Evolutionary conservation across 2,113 vertebrate genomes (phyloP).

Genomic region (Australoheros scitulus): DNA sequence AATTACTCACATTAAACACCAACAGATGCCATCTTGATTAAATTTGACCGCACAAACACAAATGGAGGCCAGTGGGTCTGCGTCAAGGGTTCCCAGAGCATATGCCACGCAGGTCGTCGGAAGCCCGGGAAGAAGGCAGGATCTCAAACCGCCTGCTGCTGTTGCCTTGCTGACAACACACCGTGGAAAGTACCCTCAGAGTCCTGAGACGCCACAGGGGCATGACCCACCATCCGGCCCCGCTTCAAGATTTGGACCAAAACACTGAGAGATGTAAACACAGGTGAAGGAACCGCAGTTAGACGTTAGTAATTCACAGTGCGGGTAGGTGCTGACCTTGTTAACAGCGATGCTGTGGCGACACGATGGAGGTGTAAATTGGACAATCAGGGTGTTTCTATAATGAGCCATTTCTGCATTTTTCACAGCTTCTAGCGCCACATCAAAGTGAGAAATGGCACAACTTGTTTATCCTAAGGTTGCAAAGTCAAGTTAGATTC

Average conservation of each 20-base stretch:
- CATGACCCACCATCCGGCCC: slow-evolving; percentile 54
- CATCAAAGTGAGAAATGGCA: slow-evolving; percentile 63
- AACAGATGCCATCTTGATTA: slow-evolving; percentile 84
- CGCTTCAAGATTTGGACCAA: slow-evolving; percentile 1
- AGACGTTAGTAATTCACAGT: neutral
- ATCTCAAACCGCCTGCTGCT: slow-evolving; percentile 68
- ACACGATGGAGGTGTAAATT: slow-evolving; percentile 60
- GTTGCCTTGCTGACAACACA: slow-evolving; percentile 64
- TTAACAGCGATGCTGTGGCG: slow-evolving; percentile 29
- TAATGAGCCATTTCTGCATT: slow-evolving; percentile 54
- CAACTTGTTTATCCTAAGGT: slow-evolving; percentile 53
- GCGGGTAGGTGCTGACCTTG: slow-evolving; percentile 50
- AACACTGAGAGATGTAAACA: slow-evolving; percentile 48
- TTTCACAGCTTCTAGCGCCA: slow-evolving; percentile 43
- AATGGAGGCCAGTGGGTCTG: slow-evolving; percentile 76
- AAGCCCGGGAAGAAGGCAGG: slow-evolving; percentile 54
- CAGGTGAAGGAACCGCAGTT: neutral
- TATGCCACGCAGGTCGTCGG: slow-evolving; percentile 73
- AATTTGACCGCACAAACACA: slow-evolving; percentile 83
- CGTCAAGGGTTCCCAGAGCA: slow-evolving; percentile 76
- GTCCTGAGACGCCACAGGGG: slow-evolving; percentile 10
- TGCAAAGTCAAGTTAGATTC: slow-evolving; percentile 63
- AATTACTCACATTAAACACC: slow-evolving; percentile 83
- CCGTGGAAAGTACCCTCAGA: slow-evolving; percentile 58
- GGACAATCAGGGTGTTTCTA: slow-evolving; percentile 34